Percentiles rank a stretch among this genome's conserved stretches.
phyloP scores from a whole-genome alignment of 1,140 invertebrate genomes.

The Oryctes rhinoceros region DNA sequence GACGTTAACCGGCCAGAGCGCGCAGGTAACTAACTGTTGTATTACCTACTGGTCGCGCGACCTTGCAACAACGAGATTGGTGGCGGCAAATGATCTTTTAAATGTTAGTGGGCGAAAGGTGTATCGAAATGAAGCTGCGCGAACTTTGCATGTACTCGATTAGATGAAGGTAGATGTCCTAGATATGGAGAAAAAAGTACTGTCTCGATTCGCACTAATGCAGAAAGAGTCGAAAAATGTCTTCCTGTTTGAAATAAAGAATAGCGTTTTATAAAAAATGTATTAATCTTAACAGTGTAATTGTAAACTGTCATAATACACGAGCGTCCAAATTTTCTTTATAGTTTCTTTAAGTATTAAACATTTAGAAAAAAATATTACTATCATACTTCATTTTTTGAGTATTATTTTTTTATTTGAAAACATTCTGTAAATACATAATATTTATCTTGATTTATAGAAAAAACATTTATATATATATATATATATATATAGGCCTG shows the following conservation, averaged over 20 bases:
- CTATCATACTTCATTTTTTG: no score
- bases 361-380: no score
- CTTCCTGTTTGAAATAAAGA: not conserved
- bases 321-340: no score
- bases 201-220: not conserved
- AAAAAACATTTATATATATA: no score
- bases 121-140: not conserved
- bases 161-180: constrained; percentile 27
- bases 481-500: no score
- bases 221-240: not conserved
- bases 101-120: constrained; percentile 33
- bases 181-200: not conserved
- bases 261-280: not conserved
- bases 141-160: not conserved
- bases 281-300: no score
- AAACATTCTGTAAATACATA: no score
- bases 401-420: no score
- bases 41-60: constrained; percentile 29
- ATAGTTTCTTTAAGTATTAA: no score
- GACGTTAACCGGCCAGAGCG: not conserved
- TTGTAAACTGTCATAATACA: no score
- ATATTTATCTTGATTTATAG: no score
- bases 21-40: constrained; percentile 34
- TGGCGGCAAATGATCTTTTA: constrained; percentile 27
- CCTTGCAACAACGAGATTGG: constrained; percentile 27